These are phyloP conservation scores for Simalia tracyae DNA, from an alignment of 2,797 vertebrate genomes.

Conservation along the genomic window DNA sequence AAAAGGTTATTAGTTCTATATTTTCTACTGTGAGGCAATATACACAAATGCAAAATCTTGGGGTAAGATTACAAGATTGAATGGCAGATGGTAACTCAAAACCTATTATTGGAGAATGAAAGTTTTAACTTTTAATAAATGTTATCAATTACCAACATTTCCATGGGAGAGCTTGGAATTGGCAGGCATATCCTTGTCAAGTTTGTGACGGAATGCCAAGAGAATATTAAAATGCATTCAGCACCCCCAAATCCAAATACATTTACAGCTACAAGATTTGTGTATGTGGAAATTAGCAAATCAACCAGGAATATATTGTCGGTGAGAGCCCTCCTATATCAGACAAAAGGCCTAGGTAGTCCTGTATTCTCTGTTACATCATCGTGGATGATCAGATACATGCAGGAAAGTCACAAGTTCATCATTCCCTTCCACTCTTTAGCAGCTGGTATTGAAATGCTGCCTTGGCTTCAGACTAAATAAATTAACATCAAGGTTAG, in stretches of 20 bases:
- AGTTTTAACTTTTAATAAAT: background rate
- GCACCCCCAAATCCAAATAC: background rate
- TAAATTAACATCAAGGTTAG: background rate
- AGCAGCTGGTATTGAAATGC: background rate
- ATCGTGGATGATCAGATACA: background rate
- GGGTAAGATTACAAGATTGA: constrained; percentile 28
- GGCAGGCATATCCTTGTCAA: background rate
- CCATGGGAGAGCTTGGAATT: background rate
- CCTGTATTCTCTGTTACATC: background rate
- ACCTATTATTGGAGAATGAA: background rate
- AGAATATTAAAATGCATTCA: background rate
- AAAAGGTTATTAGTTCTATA: constrained; percentile 40
- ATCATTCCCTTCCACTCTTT: background rate
- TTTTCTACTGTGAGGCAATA: constrained; percentile 22
- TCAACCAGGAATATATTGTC: background rate
- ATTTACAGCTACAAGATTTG: background rate
- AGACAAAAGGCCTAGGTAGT: background rate
- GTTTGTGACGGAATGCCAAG: background rate
- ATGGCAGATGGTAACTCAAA: background rate
- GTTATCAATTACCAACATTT: background rate
- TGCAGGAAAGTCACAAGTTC: background rate
- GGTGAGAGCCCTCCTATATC: background rate
- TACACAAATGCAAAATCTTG: constrained; percentile 35
- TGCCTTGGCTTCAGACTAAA: background rate
- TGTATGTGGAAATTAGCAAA: background rate